Evolutionary conservation across 2,888 invertebrate genomes (phyloP), one percentile per base, ranked within the genome.

Genomic region (Brachypalpus laphriformis): DNA sequence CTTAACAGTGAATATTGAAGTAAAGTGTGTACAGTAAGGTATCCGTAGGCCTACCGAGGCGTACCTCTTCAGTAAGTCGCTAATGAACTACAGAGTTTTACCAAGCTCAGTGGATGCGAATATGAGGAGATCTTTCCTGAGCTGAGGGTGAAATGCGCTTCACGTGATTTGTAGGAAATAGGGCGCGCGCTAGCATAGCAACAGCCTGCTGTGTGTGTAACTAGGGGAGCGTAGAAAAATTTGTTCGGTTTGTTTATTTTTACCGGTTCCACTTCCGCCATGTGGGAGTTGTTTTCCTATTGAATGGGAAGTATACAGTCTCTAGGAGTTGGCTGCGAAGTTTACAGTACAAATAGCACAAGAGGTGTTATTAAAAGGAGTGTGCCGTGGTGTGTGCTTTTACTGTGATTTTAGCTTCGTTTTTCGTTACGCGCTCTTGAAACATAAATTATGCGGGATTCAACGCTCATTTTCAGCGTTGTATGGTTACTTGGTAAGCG

Each of bases 21-120:
- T 65, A n/a, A 45, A 47, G 59, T 54, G 42, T 54, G 40, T 34
- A 1, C 5, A 42, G 22, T 51, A 16, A 37, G 49, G 34, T 25
- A 4, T n/a, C n/a, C n/a, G n/a, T 47, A 31, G 57, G n/a, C 28
- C 22, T 28, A 56, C 31, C 42, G 25, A 61, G 14, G 40, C 9
- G 20, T 54, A 40, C 37, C 68, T 49, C 57, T 28, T 31, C 47
- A 56, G 31, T 37, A 34, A 63, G 63, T 76, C 74, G 74, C 78
- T 78, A 83, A 78, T 78, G 78, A 83, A 83, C 74, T 78, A 56
- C 78, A 56, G 40, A 49, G 31, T 54, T 65, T 49, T 14, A 28
- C 11, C 70, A 42, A 51, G 63, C 59, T 82, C 63, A 71, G 76
- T 65, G 71, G 76, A 76, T 71, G 37, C 28, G 56, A 51, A 25